Percentiles rank a stretch among this genome's conserved stretches.
Evolutionary conservation across 2,797 vertebrate species (phyloP).

Genomic region (Crotalus adamanteus): DNA sequence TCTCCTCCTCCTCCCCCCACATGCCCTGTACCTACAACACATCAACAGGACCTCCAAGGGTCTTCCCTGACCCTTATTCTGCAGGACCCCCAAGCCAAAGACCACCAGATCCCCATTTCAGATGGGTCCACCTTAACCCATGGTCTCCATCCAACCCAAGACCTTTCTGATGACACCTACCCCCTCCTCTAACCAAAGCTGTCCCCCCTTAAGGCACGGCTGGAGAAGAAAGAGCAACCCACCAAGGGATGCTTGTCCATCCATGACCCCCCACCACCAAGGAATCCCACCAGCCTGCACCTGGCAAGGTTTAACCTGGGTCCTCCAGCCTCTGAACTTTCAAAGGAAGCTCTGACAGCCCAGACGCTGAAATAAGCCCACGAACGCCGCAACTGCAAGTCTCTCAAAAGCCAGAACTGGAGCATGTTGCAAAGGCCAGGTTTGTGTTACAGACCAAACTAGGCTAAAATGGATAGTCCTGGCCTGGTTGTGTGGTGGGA

Average conservation of each 20-base stretch:
- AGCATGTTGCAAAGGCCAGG: background rate
- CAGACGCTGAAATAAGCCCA: fast-evolving
- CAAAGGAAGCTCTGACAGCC: background rate
- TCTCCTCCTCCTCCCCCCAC: too few species aligned
- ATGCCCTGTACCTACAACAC: background rate
- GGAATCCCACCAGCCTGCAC: background rate
- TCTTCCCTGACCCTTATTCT: background rate
- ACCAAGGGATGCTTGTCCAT: too few species aligned
- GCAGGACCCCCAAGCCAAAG: background rate
- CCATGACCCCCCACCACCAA: background rate
- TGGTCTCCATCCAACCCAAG: background rate
- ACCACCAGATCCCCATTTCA: background rate
- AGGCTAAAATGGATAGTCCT: background rate
- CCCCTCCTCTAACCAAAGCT: background rate
- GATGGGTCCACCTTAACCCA: too few species aligned
- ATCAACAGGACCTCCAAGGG: too few species aligned
- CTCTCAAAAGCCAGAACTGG: background rate
- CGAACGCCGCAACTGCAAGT: background rate
- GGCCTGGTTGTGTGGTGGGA: background rate
- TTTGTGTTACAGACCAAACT: background rate
- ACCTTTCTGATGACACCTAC: background rate
- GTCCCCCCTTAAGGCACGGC: background rate
- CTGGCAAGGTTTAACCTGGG: background rate
- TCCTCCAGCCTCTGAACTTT: background rate
- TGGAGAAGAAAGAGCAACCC: background rate